Percentiles rank a stretch among this genome's conserved stretches.
Conservation (phyloP, 2,113 vertebrate genomes). For the Urocolius indicus region DNA sequence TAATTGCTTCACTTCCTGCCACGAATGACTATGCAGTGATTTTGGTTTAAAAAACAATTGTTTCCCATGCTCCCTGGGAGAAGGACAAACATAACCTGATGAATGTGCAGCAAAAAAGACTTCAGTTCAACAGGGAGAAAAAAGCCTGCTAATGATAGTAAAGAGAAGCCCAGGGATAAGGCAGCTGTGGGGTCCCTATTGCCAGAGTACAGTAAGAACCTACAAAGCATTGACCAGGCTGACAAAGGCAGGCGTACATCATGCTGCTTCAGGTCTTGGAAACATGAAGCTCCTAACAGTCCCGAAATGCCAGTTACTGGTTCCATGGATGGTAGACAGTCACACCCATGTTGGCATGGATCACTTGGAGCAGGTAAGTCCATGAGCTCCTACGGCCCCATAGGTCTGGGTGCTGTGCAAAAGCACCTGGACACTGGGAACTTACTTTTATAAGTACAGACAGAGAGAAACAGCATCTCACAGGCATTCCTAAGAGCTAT, state of each 20-base stretch:
- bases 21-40: constrained; percentile 33
- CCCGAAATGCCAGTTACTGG: not conserved
- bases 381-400: not conserved
- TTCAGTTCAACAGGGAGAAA: not conserved
- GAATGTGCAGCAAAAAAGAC: constrained; percentile 7
- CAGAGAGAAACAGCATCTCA: not conserved
- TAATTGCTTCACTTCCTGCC: constrained; percentile 64
- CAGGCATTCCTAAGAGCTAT: not conserved
- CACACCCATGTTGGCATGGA: not conserved
- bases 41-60: constrained; percentile 38
- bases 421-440: not conserved
- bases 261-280: not conserved
- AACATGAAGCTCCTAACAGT: not conserved
- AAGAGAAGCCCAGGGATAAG: not conserved
- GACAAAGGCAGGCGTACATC: not conserved
- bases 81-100: constrained; percentile 45
- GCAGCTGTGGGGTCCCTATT: not conserved
- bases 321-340: not conserved
- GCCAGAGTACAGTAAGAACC: not conserved
- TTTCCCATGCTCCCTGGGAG: constrained; percentile 39
- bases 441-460: not conserved
- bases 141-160: not conserved
- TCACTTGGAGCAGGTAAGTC: not conserved
- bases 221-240: not conserved
- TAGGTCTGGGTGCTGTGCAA: not conserved